Conservation (phyloP, 1,140 invertebrate genomes). For the Caerostris darwini region DNA sequence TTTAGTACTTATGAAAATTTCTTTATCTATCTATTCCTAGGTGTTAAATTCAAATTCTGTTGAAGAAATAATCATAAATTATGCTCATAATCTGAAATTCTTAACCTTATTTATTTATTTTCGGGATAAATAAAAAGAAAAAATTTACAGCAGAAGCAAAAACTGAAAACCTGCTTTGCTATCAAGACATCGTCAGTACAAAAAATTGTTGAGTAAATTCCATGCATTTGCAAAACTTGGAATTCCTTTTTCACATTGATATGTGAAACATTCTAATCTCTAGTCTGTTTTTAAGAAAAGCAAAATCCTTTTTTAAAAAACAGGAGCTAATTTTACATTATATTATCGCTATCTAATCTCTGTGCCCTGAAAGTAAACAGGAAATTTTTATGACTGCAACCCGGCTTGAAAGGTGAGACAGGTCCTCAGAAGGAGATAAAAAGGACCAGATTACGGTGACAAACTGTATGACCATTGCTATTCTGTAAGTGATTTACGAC, state of each 20-base stretch:
- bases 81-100: too few relatives aligned
- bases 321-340: neutral
- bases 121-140: too few relatives aligned
- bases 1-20: too few relatives aligned
- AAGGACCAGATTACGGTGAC: constrained; percentile 1
- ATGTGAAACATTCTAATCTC: neutral
- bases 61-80: too few relatives aligned
- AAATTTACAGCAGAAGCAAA: too few relatives aligned
- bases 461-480: neutral
- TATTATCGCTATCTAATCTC: neutral
- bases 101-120: too few relatives aligned
- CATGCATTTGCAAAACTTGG: neutral
- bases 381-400: too few relatives aligned
- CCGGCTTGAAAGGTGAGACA: neutral
- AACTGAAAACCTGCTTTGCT: too few relatives aligned
- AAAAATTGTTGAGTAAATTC: too few relatives aligned
- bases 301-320: neutral
- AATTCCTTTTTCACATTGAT: neutral
- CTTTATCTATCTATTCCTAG: too few relatives aligned
- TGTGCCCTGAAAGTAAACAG: neutral
- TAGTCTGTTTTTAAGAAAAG: neutral
- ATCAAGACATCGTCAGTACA: too few relatives aligned
- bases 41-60: too few relatives aligned
- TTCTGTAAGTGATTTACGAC: neutral
- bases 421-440: neutral